A percentile compares a stretch with the other conserved stretches of the same genome.
Conservation (phyloP, 2,888 invertebrate species). For the Drosophila robusta region DNA sequence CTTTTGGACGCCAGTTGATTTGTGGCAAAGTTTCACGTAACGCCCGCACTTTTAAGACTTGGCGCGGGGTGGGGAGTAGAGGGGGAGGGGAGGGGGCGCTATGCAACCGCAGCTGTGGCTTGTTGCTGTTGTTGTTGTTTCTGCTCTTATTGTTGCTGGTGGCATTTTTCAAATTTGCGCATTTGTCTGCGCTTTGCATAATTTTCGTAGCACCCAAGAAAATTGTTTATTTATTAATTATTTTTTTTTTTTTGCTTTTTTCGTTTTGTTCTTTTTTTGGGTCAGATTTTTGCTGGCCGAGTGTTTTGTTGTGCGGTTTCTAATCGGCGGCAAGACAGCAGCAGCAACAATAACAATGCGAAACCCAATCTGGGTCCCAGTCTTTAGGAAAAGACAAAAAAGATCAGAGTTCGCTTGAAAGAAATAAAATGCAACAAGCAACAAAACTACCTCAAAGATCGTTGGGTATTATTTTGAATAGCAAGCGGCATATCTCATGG, state of each 20-base stretch:
- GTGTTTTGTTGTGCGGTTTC: conserved; percentile 56
- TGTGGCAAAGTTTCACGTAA: conserved; percentile 32
- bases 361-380: conserved; percentile 40
- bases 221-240: conserved; percentile 63
- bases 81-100: not conserved
- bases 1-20: conserved; percentile 43
- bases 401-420: conserved; percentile 66
- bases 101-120: conserved; percentile 50
- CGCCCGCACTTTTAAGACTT: conserved; percentile 24
- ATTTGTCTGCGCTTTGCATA: conserved; percentile 76
- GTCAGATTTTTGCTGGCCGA: conserved; percentile 59
- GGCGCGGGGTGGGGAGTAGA: not conserved
- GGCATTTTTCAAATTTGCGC: conserved; percentile 78
- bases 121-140: conserved; percentile 18
- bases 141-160: conserved; percentile 46
- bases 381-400: conserved; percentile 43
- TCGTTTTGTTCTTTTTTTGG: conserved; percentile 46
- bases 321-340: conserved; percentile 39
- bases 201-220: conserved; percentile 56
- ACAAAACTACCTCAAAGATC: conserved; percentile 29
- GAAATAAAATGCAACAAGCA: conserved; percentile 17
- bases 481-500: conserved; percentile 39
- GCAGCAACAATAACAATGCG: conserved; percentile 18
- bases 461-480: conserved; percentile 7
- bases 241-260: conserved; percentile 34